Percentiles rank a stretch among this genome's conserved stretches.
Evolutionary conservation across 2,113 vertebrate genomes (phyloP).

Genomic region (Isurus oxyrinchus): DNA sequence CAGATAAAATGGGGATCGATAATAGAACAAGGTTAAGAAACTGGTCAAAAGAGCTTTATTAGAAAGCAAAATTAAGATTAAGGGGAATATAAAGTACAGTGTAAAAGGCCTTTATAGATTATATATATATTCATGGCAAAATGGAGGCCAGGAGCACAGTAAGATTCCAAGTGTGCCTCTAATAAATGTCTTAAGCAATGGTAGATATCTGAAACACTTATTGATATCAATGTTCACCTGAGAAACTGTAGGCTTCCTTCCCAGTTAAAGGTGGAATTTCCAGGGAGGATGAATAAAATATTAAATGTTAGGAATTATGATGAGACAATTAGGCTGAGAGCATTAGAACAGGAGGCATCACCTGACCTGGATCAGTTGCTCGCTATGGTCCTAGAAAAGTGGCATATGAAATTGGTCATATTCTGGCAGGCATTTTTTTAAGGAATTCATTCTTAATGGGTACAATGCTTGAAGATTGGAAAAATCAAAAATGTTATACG

Average conservation of each 20-base stretch:
- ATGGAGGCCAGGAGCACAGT: neutral
- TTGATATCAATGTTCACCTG: neutral
- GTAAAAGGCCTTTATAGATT: neutral
- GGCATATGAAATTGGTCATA: neutral
- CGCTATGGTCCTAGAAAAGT: neutral
- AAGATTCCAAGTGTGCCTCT: neutral
- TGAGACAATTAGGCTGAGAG: neutral
- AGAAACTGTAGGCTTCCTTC: neutral
- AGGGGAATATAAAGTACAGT: neutral
- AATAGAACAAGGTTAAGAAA: neutral
- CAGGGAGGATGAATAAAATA: neutral
- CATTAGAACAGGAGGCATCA: neutral
- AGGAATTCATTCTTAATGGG: neutral
- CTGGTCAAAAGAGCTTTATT: neutral
- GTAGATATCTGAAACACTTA: neutral
- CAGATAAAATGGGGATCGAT: neutral
- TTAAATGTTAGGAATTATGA: neutral
- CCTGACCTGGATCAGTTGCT: too few species aligned
- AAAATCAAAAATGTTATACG: neutral
- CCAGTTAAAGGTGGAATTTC: neutral
- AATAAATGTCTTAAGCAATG: neutral
- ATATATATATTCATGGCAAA: neutral
- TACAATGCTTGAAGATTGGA: neutral
- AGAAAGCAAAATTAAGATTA: neutral
- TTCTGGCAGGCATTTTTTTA: neutral